Evolutionary conservation across 2,113 vertebrate species (phyloP).

Genomic region (Bucco capensis): DNA sequence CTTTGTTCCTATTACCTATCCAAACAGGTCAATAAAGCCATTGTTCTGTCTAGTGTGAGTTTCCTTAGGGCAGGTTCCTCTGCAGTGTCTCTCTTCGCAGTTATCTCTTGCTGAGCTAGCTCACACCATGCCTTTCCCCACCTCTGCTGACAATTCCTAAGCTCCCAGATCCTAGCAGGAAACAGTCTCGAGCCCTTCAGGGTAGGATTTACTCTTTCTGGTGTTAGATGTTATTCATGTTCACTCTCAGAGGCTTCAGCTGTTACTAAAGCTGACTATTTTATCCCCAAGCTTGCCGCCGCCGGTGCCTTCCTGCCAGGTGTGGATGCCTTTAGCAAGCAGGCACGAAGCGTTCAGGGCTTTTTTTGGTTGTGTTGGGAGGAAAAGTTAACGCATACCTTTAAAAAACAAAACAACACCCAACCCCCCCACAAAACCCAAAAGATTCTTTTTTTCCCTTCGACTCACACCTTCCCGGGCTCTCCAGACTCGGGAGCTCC

Average conservation of each 20-base stretch:
- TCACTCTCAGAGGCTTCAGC: background rate
- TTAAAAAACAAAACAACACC: fast-evolving
- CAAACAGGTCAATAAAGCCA: too few species aligned
- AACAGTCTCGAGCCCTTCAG: background rate
- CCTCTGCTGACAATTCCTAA: background rate
- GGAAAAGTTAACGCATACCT: background rate
- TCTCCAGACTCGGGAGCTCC: background rate
- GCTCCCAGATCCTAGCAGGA: background rate
- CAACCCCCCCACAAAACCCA: too few species aligned
- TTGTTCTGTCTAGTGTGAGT: too few species aligned
- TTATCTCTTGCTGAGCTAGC: background rate
- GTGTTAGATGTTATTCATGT: background rate
- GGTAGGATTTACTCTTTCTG: background rate
- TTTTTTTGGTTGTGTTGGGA: background rate
- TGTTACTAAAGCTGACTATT: background rate
- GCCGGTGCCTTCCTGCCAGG: background rate
- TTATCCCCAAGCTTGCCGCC: background rate
- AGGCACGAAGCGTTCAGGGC: background rate
- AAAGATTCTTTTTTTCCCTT: background rate
- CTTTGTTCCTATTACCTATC: background rate
- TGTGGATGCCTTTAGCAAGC: background rate
- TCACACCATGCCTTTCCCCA: background rate
- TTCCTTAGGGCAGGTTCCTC: background rate
- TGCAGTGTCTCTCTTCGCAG: too few species aligned
- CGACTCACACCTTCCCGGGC: too few species aligned